Evolutionary conservation across 2,797 vertebrate species (phyloP).

Genomic region (Rhinoraja longicauda): DNA sequence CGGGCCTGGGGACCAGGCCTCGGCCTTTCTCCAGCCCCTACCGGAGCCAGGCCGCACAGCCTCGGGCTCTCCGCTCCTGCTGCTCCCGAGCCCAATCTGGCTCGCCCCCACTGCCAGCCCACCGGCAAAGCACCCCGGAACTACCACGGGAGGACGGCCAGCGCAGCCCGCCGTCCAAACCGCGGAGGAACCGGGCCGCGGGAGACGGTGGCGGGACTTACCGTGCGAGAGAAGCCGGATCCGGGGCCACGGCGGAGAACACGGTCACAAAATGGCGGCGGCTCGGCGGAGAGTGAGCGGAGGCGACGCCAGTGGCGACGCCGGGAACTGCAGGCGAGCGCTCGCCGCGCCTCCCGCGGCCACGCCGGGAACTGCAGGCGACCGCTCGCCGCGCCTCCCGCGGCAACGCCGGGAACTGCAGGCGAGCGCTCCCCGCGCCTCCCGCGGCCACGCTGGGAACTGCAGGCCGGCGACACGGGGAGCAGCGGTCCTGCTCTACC

Average conservation of each 20-base stretch:
- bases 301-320: neutral
- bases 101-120: neutral
- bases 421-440: too few species aligned
- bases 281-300: too few species aligned
- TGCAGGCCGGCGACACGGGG: neutral
- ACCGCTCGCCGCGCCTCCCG: neutral
- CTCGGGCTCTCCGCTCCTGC: neutral
- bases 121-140: neutral
- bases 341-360: neutral
- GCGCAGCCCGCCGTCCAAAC: too few species aligned
- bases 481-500: neutral
- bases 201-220: neutral
- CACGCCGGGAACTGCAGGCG: too few species aligned
- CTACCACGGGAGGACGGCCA: neutral
- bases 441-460: too few species aligned
- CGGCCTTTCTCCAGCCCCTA: neutral
- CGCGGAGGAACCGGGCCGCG: neutral
- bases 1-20: neutral
- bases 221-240: slow-evolving; percentile 24
- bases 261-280: slow-evolving; percentile 33
- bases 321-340: neutral
- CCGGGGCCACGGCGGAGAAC: slow-evolving; percentile 25
- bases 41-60: neutral
- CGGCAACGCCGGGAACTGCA: too few species aligned
- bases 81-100: neutral